Base-by-base conservation (phyloP, 23 tunicate genomes). In the Diplosoma virens region DNA sequence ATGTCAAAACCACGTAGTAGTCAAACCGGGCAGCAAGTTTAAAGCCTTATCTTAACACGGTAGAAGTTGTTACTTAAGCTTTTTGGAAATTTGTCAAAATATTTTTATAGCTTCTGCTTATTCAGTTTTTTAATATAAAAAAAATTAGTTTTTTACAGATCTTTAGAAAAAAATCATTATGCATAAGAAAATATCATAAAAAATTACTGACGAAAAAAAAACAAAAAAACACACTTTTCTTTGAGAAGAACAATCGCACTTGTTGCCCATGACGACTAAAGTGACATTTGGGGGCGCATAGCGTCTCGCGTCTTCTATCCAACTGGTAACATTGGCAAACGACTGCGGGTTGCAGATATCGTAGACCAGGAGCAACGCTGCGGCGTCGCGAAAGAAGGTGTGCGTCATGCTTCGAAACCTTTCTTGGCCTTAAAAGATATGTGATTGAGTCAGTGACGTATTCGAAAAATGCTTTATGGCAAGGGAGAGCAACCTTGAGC, bases 341-440 rank as follows among this genome's bases (percentile, higher is more conserved):
- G 96, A 89, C 54, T 82, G 79, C 6, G 69, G 53, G 54, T 78
- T 82, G 58, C 84, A 84, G 16, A 89, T 72, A 71, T 89, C 96
- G 37, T 89, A 89, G 14, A 89, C 96, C 9, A 89, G 88, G 22
- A 89, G 59, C 20, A 89, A 74, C n/a, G 96, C 96, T 7, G 81
- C 36, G 1, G 87, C 87, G 34, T 89, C 88, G 1, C 96, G 88
- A 29, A 84, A 89, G 75, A 84, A 89, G 18, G 75, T 80, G 45
- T 89, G 96, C 18, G 96, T 89, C 77, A 89, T 81, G 56, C 96
- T 89, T 0, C 96, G 88, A 54, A 89, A 89, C 32, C 96, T 35
- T 65, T 89, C 96, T 65, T 89, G 96, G 34, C 96, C 96, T 89
- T 29, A 61, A 26, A 14, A 14, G 14, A 41, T 41, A 41, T 14